Conservation (phyloP, 1,140 invertebrate genomes). For the Pentalonia nigronervosa region DNA sequence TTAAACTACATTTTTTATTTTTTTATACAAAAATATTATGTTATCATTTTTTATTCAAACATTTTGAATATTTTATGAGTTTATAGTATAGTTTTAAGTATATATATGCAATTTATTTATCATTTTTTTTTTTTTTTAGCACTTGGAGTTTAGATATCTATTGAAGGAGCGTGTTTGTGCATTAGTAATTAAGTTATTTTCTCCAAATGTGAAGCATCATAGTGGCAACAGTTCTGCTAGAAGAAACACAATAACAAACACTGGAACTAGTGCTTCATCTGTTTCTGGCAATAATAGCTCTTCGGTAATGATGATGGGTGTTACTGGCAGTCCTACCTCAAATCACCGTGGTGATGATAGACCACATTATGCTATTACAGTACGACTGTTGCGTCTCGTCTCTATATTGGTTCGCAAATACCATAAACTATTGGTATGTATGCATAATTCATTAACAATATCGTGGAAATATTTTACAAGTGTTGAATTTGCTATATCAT, state of each 20-base stretch:
- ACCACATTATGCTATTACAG: conserved; percentile 96
- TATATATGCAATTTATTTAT: background rate
- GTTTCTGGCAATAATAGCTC: conserved; percentile 11
- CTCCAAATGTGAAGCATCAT: conserved; percentile 92
- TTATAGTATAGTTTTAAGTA: background rate
- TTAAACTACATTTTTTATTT: too few species aligned
- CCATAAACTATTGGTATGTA: conserved; percentile 85
- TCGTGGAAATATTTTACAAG: background rate
- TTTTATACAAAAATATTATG: too few species aligned
- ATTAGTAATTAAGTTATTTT: conserved; percentile 96
- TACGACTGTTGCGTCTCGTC: conserved; percentile 91
- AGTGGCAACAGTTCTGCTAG: conserved; percentile 64
- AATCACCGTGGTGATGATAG: conserved; percentile 77
- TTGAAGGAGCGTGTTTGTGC: conserved; percentile 97
- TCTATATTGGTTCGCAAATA: conserved; percentile 93
- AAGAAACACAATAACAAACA: background rate
- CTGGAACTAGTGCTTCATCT: background rate
- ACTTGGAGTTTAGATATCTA: conserved; percentile 92
- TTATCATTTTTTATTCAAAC: too few species aligned
- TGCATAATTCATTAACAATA: conserved; percentile 17
- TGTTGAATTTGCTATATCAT: background rate
- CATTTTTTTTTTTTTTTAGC: conserved; percentile 70
- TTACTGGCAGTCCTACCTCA: conserved; percentile 66
- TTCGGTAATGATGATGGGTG: conserved; percentile 17
- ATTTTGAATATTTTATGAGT: background rate